These are phyloP conservation scores for Drosophila nannoptera DNA, from an alignment of 1,140 invertebrate species.

Conservation along the genomic window DNA sequence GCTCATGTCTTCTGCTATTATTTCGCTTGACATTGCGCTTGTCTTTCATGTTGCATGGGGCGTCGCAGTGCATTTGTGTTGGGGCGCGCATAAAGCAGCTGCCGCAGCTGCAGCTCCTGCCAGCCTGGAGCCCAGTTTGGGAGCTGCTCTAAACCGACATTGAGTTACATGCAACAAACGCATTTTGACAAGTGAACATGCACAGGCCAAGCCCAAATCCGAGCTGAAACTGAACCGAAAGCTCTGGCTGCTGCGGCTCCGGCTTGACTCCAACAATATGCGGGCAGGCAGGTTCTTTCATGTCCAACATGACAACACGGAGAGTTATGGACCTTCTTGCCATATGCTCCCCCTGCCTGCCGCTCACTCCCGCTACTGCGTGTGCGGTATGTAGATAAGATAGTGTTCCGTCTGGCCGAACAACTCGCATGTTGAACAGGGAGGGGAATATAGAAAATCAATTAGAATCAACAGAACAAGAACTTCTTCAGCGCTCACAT, in stretches of 20 bases:
- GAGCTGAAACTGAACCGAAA: slow-evolving; percentile 16
- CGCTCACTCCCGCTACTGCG: neutral
- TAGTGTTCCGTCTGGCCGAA: slow-evolving; percentile 9
- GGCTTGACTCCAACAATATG: slow-evolving; percentile 60
- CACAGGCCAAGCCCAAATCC: slow-evolving; percentile 42
- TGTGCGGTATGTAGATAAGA: slow-evolving; percentile 8
- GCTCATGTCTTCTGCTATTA: slow-evolving; percentile 69
- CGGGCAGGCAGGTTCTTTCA: slow-evolving; percentile 60
- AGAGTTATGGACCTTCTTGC: slow-evolving; percentile 66
- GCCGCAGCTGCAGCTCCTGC: slow-evolving; percentile 24
- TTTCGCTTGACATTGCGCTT: slow-evolving; percentile 72
- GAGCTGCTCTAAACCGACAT: slow-evolving; percentile 62
- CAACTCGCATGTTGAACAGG: slow-evolving; percentile 1
- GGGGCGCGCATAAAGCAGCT: slow-evolving; percentile 66
- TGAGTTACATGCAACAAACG: slow-evolving; percentile 75
- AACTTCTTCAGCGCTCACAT: too few species aligned
- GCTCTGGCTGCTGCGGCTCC: slow-evolving; percentile 28
- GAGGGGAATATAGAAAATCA: too few species aligned
- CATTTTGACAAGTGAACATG: slow-evolving; percentile 75
- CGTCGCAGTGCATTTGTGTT: slow-evolving; percentile 71
- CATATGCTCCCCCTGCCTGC: slow-evolving; percentile 25
- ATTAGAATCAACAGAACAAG: too few species aligned
- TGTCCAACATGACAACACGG: slow-evolving; percentile 67
- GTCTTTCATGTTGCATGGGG: slow-evolving; percentile 59
- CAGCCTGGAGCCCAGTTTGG: slow-evolving; percentile 17